Evolutionary conservation across 2,888 invertebrate species (phyloP).

Genomic region (Crossocerus cetratus): DNA sequence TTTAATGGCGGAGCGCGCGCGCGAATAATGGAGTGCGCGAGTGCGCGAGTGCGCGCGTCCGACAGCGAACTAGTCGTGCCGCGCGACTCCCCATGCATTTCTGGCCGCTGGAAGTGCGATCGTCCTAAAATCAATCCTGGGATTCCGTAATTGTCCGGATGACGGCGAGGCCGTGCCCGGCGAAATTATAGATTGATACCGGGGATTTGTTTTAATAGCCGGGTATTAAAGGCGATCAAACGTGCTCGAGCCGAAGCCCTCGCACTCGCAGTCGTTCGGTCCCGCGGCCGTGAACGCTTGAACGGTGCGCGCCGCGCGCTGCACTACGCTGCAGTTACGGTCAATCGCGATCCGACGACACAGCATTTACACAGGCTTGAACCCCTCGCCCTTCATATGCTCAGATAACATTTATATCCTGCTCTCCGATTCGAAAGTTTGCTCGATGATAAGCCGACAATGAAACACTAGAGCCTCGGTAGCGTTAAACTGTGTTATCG

Average conservation of each 20-base stretch:
- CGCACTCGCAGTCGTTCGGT: constrained; percentile 32
- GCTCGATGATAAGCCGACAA: neutral
- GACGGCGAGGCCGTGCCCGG: too few relatives aligned
- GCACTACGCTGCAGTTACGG: constrained; percentile 39
- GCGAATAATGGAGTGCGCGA: too few relatives aligned
- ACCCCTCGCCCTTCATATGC: neutral
- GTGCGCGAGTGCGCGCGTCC: too few relatives aligned
- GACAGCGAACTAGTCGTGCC: too few relatives aligned
- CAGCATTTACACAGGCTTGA: constrained; percentile 15
- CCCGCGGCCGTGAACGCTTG: constrained; percentile 24
- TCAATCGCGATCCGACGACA: constrained; percentile 48
- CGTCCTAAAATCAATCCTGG: too few relatives aligned
- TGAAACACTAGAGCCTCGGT: constrained; percentile 4
- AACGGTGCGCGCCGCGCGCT: too few relatives aligned
- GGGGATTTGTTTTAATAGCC: constrained; percentile 67
- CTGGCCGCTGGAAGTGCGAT: too few relatives aligned
- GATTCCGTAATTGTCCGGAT: too few relatives aligned
- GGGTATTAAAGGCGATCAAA: constrained; percentile 63
- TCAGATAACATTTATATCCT: constrained; percentile 5
- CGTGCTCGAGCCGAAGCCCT: constrained; percentile 47
- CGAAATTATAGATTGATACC: constrained; percentile 66
- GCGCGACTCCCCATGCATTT: too few relatives aligned
- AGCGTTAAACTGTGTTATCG: neutral
- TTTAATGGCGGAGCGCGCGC: too few relatives aligned
- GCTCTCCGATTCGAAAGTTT: constrained; percentile 1